phyloP scores from a whole-genome alignment of 2,888 invertebrate genomes.

The Stenichneumon culpator region DNA sequence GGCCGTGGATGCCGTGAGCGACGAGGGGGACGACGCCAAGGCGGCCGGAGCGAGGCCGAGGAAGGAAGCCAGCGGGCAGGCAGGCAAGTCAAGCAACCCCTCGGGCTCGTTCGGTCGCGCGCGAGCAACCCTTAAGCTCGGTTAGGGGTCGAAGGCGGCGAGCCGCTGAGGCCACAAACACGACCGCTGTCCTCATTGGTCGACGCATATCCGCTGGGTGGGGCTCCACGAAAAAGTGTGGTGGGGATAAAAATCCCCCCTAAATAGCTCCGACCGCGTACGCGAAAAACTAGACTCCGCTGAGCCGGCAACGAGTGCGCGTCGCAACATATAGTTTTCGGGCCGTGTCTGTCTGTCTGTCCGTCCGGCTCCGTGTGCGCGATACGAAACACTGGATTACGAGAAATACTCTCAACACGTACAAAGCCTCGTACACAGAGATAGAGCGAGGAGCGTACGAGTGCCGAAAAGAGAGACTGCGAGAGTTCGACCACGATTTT shows the following conservation, averaged over 20 bases:
- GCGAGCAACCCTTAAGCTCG: conserved; percentile 73
- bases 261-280: conserved; percentile 83
- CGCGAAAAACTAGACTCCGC: conserved; percentile 85
- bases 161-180: conserved; percentile 85
- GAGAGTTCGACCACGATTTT: conserved; percentile 22
- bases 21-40: neutral
- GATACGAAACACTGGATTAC: conserved; percentile 50
- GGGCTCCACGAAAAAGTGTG: conserved; percentile 83
- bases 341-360: conserved; percentile 4
- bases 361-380: neutral
- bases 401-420: neutral
- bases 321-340: conserved; percentile 67
- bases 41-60: conserved; percentile 69
- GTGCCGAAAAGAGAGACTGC: conserved; percentile 16
- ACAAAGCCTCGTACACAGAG: neutral
- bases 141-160: conserved; percentile 84
- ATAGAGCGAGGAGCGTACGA: neutral
- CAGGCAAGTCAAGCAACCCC: conserved; percentile 79
- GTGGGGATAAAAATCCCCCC: conserved; percentile 84
- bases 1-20: neutral
- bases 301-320: conserved; percentile 83
- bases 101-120: conserved; percentile 66
- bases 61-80: conserved; percentile 74
- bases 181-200: conserved; percentile 85
- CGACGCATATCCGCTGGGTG: conserved; percentile 83